phyloP scores from a whole-genome alignment of 2,888 invertebrate genomes.

The Agonopterix alstromeriana region DNA sequence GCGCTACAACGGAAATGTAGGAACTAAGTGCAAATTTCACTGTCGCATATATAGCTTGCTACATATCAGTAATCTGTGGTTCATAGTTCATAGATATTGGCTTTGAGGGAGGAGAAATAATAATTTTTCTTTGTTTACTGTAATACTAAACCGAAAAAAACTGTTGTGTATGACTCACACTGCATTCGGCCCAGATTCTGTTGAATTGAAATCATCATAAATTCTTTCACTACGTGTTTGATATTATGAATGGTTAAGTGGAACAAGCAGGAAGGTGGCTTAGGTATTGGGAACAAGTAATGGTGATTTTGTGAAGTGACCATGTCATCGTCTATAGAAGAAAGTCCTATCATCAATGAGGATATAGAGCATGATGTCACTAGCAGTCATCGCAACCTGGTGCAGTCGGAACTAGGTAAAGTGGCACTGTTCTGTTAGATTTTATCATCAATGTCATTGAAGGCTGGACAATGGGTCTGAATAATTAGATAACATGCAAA shows the following conservation, averaged over 20 bases:
- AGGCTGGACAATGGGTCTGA: background rate
- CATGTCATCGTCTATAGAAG: constrained; percentile 56
- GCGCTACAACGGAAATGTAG: too few relatives aligned
- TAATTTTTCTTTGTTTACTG: constrained; percentile 8
- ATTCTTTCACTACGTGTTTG: background rate
- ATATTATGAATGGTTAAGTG: constrained; percentile 2
- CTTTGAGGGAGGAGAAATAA: constrained; percentile 4
- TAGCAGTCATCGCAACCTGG: constrained; percentile 49
- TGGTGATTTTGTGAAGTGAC: constrained; percentile 22
- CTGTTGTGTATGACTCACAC: constrained; percentile 7
- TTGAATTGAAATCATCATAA: background rate
- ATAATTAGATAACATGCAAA: background rate
- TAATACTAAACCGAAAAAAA: constrained; percentile 1
- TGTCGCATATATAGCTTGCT: too few relatives aligned
- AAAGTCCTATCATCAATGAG: constrained; percentile 61
- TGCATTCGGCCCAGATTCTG: background rate
- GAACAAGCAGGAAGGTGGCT: too few relatives aligned
- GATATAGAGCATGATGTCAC: constrained; percentile 65
- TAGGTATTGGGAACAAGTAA: constrained; percentile 12
- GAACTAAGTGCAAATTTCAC: too few relatives aligned
- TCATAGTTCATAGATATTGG: too few relatives aligned
- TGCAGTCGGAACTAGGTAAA: constrained; percentile 48
- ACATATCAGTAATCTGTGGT: too few relatives aligned
- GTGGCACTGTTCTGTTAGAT: constrained; percentile 1
- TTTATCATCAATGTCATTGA: background rate